Base-by-base conservation (phyloP, 1,140 invertebrate genomes). In the Drepana arcuata region DNA sequence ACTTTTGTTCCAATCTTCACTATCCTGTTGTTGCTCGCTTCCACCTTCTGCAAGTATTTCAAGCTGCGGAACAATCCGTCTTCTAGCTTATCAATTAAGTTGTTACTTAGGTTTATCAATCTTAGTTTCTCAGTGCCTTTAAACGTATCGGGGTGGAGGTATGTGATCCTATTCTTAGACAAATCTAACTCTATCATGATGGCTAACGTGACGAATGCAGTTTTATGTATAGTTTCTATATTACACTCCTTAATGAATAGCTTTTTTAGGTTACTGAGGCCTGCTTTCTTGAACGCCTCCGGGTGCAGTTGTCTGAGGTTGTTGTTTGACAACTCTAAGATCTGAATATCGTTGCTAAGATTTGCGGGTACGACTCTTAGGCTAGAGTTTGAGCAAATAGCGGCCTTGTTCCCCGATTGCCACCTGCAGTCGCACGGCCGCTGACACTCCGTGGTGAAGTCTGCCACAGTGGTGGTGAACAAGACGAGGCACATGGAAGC, bases 141-240 rank as follows among this genome's bases (percentile, higher is more conserved):
- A 59, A 96, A 95, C 0, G 91, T 92, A 21, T 88, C 88, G 0
- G 89, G 88, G 34, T 92, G 85, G 0, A 96, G 72, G 7, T 85
- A 86, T 9, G 75, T 73, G 14, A 97, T 91, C 4, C 80, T 82
- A 62, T 97, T 97, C 34, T 86, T 85, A 0, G 93, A 93, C 24
- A 96, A 75, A 68, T 97, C 93, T 16, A 97, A 80, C 71, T 96
- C 93, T 21, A 95, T 93, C 27, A 96, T 85, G 32, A 95, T 91
- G 26, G 87, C 86, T 21, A 96, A 78, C 0, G 89, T 89, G 26
- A 86, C 85, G 66, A 97, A 95, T 0, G 93, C 92, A 27, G 88
- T 85, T 21, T 87, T 86, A 53, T 93, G 84, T 0, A 96, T 74
- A 5, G 80, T 66, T 48, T 88, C 85, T 26, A 96, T 88, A 23